phyloP scores from a whole-genome alignment of 2,797 vertebrate genomes.

The Acrossocheilus fasciatus region DNA sequence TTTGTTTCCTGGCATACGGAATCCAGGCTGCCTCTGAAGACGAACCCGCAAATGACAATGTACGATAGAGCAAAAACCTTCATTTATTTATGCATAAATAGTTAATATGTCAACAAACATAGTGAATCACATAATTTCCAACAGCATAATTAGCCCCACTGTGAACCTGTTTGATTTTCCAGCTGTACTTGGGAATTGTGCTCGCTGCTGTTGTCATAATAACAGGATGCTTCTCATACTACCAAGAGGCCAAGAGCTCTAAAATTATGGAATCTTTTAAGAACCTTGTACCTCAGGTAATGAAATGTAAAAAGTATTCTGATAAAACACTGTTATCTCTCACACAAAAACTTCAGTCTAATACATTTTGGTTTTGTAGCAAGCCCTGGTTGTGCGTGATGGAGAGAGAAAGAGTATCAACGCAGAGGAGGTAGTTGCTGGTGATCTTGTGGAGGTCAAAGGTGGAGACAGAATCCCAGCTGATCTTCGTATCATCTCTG shows the following conservation, averaged over 20 bases:
- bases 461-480: slow-evolving; percentile 96
- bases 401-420: slow-evolving; percentile 94
- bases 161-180: slow-evolving; percentile 8
- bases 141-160: neutral
- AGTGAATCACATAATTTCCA: neutral
- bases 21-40: slow-evolving; percentile 86
- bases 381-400: slow-evolving; percentile 94
- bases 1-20: slow-evolving; percentile 91
- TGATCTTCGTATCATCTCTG: slow-evolving; percentile 89
- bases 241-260: slow-evolving; percentile 92
- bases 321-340: neutral
- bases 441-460: slow-evolving; percentile 95
- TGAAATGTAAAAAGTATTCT: neutral
- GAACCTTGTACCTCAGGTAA: slow-evolving; percentile 90
- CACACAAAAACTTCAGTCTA: neutral
- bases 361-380: slow-evolving; percentile 73
- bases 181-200: slow-evolving; percentile 90
- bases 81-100: neutral
- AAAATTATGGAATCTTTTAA: slow-evolving; percentile 94
- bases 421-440: slow-evolving; percentile 89
- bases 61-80: slow-evolving; percentile 64
- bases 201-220: slow-evolving; percentile 89
- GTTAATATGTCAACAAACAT: neutral
- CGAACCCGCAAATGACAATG: slow-evolving; percentile 88
- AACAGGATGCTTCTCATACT: slow-evolving; percentile 92